Evolutionary conservation across 2,888 invertebrate species (phyloP).

Genomic region (Cyaniris semiargus): DNA sequence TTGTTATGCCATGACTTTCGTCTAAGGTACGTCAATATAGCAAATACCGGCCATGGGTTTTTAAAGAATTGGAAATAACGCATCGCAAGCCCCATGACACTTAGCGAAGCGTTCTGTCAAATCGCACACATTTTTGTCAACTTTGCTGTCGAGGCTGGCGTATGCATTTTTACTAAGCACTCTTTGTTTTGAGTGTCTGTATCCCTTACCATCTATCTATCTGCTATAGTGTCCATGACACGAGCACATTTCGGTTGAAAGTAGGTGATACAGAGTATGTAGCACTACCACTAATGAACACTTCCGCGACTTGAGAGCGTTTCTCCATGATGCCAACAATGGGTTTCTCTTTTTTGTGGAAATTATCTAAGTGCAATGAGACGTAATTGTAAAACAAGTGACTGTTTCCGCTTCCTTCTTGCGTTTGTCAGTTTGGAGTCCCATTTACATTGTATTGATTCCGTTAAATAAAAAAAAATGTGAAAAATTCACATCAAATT

Average conservation of each 20-base stretch:
- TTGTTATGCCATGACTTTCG: neutral
- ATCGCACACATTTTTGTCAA: no score
- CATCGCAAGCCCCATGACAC: no score
- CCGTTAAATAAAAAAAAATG: neutral
- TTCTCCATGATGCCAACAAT: constrained; percentile 67
- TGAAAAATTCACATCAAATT: neutral
- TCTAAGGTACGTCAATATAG: neutral
- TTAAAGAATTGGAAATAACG: no score
- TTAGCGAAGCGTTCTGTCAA: no score
- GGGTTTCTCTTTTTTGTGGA: constrained; percentile 74
- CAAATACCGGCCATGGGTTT: no score
- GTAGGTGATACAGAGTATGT: constrained; percentile 6
- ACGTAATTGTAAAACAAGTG: constrained; percentile 61
- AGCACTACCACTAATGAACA: constrained; percentile 31
- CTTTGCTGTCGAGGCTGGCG: no score
- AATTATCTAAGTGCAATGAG: constrained; percentile 54
- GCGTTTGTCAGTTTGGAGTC: neutral
- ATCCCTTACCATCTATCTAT: neutral
- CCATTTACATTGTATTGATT: neutral
- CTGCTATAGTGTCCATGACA: neutral
- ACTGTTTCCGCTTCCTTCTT: constrained; percentile 55
- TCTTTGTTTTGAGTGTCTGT: neutral
- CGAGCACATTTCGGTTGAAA: constrained; percentile 33
- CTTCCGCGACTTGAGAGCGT: constrained; percentile 61
- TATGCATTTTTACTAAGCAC: no score